phyloP scores from a whole-genome alignment of 2,888 invertebrate species.

The Lasius fuliginosus region DNA sequence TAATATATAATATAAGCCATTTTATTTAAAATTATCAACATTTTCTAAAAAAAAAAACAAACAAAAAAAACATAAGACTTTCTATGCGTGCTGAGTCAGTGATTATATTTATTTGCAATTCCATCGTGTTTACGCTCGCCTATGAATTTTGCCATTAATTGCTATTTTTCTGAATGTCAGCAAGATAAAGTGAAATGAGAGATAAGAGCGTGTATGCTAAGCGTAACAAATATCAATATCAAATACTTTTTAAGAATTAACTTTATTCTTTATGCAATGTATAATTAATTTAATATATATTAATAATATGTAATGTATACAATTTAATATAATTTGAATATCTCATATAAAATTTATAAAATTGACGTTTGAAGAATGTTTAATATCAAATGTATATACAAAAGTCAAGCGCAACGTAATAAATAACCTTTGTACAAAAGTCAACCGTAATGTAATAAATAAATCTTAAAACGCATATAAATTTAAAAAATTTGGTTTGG shows the following conservation, averaged over 20 bases:
- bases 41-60: background rate
- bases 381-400: background rate
- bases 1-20: background rate
- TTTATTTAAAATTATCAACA: constrained; percentile 10
- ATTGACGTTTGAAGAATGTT: background rate
- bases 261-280: background rate
- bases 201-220: background rate
- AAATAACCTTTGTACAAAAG: background rate
- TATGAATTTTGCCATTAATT: constrained; percentile 11
- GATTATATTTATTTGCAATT: constrained; percentile 8
- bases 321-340: background rate
- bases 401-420: background rate
- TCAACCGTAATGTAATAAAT: background rate
- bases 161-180: constrained; percentile 24
- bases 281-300: constrained; percentile 10
- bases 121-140: background rate
- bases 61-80: background rate
- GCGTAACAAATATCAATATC: constrained; percentile 20
- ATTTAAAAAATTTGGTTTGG: background rate
- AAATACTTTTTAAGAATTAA: background rate
- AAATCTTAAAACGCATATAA: background rate
- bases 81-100: background rate
- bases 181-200: constrained; percentile 37
- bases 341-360: background rate
- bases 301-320: background rate